These are phyloP conservation scores for Chironomus tepperi DNA, from an alignment of 1,140 invertebrate genomes.

Conservation along the genomic window DNA sequence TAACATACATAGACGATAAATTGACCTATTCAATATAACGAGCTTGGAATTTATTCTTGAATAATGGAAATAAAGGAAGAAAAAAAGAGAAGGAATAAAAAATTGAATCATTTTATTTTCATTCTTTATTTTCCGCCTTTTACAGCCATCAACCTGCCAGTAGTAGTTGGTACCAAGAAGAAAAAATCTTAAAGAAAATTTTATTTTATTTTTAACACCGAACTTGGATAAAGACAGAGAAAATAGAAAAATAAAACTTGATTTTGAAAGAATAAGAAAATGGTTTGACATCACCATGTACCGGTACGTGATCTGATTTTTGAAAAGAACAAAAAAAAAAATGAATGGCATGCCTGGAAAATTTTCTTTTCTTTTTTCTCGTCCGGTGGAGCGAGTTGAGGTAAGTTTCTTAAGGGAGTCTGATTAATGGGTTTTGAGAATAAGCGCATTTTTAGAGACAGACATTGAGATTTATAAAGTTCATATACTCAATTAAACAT, in stretches of 20 bases:
- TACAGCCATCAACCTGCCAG: neutral
- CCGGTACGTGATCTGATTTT: neutral
- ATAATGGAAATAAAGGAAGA: neutral
- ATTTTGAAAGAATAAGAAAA: neutral
- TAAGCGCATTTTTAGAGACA: no score
- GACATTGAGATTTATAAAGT: no score
- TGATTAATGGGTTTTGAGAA: no score
- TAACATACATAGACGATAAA: neutral
- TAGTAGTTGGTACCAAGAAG: neutral
- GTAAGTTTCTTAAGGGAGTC: no score
- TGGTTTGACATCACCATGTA: constrained; percentile 12
- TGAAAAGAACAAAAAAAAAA: neutral
- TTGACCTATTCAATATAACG: neutral
- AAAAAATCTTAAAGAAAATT: neutral
- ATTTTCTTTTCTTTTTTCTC: neutral
- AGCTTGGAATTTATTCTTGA: neutral
- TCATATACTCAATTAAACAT: no score
- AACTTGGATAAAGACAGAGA: neutral
- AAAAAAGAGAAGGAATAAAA: neutral
- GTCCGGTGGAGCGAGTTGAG: neutral
- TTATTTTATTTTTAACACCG: no score
- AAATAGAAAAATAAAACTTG: neutral
- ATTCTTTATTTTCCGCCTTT: neutral
- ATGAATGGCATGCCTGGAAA: neutral
- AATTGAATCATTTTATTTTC: constrained; percentile 5